Evolutionary conservation across 2,888 invertebrate species (phyloP), one percentile per base, ranked within the genome.

Genomic region (Nemurella pictetii): DNA sequence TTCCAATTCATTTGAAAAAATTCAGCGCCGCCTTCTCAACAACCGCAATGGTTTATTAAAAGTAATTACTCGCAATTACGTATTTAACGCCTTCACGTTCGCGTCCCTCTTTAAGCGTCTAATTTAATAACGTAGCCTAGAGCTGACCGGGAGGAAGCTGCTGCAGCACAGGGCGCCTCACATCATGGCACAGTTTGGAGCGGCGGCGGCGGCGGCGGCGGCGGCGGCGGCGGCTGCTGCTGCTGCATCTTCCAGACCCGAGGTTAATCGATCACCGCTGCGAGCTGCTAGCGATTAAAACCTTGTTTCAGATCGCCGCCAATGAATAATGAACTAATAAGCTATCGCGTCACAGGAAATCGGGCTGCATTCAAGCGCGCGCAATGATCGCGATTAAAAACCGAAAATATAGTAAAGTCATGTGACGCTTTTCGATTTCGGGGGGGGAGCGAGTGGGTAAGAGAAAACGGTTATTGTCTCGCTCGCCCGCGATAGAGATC

Each of bases 331-430:
- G 20, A 55, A 55, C 55, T 55, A 55, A 55, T 7, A 55, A 55
- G 55, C 55, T 20, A n/a, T 20, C 55, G 55, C 55, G 55, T 55
- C 55, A 12, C 15, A 20, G 55, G 55, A 55, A 12, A 55, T 55
- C 55, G 55, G 55, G 55, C 55, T 20, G 55, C 78, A 26, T 35
- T 81, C 80, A 81, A 25, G 35, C 80, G 80, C 29, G 26, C 30
- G 29, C 28, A n/a, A n/a, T 28, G 15, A 20, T 35, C 26, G 35
- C 35, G 80, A 81, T 81, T 81, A 81, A 81, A 80, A 81, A 32
- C 26, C 28, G 75, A 27, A 75, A 81, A 81, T 35, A 81, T 81
- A 35, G 80, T n/a, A 26, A 12, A 81, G 80, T 81, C 80, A 81
- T 35, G 35, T 81, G 78, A 4, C 20, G 29, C n/a, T n/a, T n/a